Conservation (phyloP, 37 sponge, comb jelly and placozoan species). For the Halisarca cf. caerulea region DNA sequence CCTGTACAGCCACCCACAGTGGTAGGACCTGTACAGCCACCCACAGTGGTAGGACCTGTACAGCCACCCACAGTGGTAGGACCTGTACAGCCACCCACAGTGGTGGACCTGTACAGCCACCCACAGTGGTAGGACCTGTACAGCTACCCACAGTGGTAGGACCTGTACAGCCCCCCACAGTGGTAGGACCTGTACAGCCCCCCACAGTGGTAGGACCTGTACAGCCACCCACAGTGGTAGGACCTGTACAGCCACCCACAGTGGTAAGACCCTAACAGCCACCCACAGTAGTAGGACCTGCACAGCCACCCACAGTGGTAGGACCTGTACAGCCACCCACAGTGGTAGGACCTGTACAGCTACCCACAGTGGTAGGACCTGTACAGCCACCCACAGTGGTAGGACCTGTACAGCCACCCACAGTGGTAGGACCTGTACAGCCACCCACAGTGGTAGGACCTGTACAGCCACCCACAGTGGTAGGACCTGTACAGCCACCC, state of each 20-base stretch:
- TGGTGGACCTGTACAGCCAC: too few relatives aligned
- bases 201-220: too few relatives aligned
- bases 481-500: not conserved
- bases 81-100: not conserved
- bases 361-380: not conserved
- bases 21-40: not conserved
- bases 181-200: not conserved
- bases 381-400: not conserved
- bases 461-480: not conserved
- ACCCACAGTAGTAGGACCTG: not conserved
- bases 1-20: not conserved
- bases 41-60: not conserved
- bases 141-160: not conserved
- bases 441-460: not conserved
- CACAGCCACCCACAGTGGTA: not conserved
- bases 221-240: not conserved
- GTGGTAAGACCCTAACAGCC: too few relatives aligned
- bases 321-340: not conserved
- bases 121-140: not conserved
- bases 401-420: not conserved
- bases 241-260: not conserved
- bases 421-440: not conserved
- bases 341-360: not conserved
- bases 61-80: not conserved
- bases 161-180: not conserved